Evolutionary conservation across 2,797 vertebrate species (phyloP).

Genomic region (Cephalopachus bancanus): DNA sequence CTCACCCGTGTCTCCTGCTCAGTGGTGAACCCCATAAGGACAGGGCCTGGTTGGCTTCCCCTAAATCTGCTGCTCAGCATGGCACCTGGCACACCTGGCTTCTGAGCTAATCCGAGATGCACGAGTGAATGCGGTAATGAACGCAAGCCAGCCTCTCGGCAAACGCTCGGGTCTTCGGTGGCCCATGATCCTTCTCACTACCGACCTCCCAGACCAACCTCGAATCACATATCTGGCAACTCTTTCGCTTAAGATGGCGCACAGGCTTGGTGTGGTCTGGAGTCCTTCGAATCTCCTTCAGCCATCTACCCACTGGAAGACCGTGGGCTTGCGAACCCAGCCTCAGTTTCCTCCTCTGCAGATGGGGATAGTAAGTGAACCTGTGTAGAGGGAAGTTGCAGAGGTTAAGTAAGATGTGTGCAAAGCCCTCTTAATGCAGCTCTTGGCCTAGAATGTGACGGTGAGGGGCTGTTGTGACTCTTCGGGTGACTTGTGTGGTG

Average conservation of each 20-base stretch:
- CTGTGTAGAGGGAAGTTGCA: neutral
- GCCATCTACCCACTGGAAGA: neutral
- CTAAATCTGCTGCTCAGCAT: neutral
- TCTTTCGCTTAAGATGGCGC: neutral
- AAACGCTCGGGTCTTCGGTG: neutral
- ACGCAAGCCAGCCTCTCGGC: neutral
- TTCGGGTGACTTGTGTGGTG: no score
- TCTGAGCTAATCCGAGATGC: neutral
- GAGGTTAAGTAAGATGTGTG: accelerated
- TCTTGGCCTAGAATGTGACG: neutral
- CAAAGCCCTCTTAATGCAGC: neutral
- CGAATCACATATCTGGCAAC: no score
- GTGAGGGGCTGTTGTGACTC: no score
- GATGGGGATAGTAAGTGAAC: neutral
- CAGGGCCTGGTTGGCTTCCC: neutral
- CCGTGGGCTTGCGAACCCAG: neutral
- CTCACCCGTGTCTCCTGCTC: neutral
- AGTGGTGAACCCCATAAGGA: neutral
- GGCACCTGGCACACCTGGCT: accelerated
- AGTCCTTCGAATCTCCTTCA: neutral
- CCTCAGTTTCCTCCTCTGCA: neutral
- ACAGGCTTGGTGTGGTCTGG: neutral
- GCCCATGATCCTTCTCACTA: neutral
- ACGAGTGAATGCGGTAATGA: neutral
- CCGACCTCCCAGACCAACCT: neutral